Evolutionary conservation across 2,113 vertebrate genomes (phyloP).

Genomic region (Carlito syrichta): DNA sequence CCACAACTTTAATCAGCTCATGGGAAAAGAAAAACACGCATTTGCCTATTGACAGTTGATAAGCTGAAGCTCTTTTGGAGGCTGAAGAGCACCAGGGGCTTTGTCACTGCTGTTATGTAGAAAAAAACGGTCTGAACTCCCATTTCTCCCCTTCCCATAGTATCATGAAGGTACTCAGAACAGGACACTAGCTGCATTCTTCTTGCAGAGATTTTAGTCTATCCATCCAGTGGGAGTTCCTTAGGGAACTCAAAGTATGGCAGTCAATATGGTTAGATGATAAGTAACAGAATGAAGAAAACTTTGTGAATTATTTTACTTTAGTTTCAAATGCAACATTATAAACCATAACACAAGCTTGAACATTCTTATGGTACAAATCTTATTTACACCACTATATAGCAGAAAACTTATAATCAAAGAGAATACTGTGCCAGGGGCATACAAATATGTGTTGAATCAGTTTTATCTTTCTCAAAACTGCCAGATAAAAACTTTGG

Average conservation of each 20-base stretch:
- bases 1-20: slow-evolving; percentile 84
- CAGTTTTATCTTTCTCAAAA: background rate
- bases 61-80: slow-evolving; percentile 73
- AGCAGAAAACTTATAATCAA: background rate
- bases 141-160: background rate
- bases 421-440: background rate
- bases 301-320: background rate
- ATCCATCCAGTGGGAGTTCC: background rate
- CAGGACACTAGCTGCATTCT: background rate
- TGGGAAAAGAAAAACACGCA: slow-evolving; percentile 78
- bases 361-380: background rate
- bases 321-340: background rate
- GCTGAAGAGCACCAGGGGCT: background rate
- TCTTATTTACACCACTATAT: background rate
- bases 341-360: background rate
- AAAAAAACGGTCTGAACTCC: background rate
- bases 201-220: background rate
- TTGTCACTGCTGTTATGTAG: background rate
- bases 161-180: background rate
- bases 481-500: no score
- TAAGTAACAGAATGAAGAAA: slow-evolving; percentile 5
- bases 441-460: background rate
- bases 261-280: background rate
- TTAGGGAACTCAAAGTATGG: background rate
- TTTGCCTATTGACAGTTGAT: slow-evolving; percentile 81